Percentiles rank a stretch among this genome's conserved stretches.
Conservation (phyloP, 2,113 vertebrate species). For the Podilymbus podiceps region DNA sequence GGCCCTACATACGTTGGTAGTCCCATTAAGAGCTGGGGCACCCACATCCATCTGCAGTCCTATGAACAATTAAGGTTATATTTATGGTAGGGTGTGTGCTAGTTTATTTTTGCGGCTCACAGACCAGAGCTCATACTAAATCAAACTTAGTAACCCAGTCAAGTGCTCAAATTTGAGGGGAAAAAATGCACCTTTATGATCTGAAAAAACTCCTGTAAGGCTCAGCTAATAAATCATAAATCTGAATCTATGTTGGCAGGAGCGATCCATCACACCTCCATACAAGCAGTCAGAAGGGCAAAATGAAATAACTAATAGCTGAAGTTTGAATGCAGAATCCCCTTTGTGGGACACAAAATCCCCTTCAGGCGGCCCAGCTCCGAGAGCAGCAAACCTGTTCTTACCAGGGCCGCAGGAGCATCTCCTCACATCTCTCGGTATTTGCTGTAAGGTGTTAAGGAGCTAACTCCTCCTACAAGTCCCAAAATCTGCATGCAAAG, state of each 20-base stretch:
- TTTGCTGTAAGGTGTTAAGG: not conserved
- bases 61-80: not conserved
- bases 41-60: slow-evolving; percentile 22
- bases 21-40: not conserved
- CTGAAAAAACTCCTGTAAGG: not conserved
- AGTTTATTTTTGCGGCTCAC: not conserved
- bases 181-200: not conserved
- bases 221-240: not conserved
- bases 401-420: not conserved
- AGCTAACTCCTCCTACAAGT: not conserved
- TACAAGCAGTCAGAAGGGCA: not conserved
- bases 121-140: not conserved
- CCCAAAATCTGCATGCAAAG: not conserved
- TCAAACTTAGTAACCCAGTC: not conserved
- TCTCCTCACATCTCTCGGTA: not conserved
- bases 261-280: not conserved
- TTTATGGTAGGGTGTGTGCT: not conserved
- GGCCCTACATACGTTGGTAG: not conserved
- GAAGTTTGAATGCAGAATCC: not conserved
- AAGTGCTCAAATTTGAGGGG: not conserved
- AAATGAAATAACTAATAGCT: not conserved
- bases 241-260: not conserved
- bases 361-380: not conserved
- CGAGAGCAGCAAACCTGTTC: not conserved
- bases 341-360: not conserved